Base-by-base conservation (phyloP, 2,113 vertebrate species). In the Apus apus region DNA sequence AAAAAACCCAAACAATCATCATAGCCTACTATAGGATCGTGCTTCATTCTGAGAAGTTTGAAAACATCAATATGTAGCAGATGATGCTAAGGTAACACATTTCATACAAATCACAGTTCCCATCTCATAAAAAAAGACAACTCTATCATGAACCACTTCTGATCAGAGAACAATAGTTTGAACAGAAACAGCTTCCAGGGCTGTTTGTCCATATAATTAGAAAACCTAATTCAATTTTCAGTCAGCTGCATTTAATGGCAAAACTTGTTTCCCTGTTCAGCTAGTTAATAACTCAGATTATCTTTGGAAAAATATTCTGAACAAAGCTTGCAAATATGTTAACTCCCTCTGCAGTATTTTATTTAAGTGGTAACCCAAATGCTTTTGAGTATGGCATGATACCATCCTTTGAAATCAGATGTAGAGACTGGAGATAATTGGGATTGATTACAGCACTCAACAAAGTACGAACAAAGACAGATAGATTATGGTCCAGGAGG, bases 161-260 rank as follows among this genome's bases (percentile, higher is more conserved):
- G 87, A 95, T 93, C 68, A 91, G 73, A 92, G 65, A 79, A 93
- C 65, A 92, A 90, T 13, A 16, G 56, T n/a, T 89, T 68, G 21
- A 90, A 86, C 74, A 80, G 68, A 86, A 89, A 77, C 34, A 81
- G 90, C 64, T 97, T 94, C 67, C 79, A 71, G 61, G 82, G 40
- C 67, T 85, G 68, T 87, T 87, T 94, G 80, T 64, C 79, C 76
- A 84, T 36, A 23, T 68, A 95, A 95, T 94, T 83, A 93, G 77
- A 91, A 91, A 87, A 85, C 60, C 84, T 75, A 93, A 82, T 67
- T 93, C 62, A 83, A 77, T 77, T 92, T 95, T 94, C 77, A 87
- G 82, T 56, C 71, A 85, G 89, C 51, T 87, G 58, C 76, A 77
- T 83, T 94, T 87, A 94, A 76, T 65, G 79, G 62, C 56, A 62